These are phyloP conservation scores for Priapulus caudatus DNA, from an alignment of 2,888 invertebrate genomes.

Conservation along the genomic window DNA sequence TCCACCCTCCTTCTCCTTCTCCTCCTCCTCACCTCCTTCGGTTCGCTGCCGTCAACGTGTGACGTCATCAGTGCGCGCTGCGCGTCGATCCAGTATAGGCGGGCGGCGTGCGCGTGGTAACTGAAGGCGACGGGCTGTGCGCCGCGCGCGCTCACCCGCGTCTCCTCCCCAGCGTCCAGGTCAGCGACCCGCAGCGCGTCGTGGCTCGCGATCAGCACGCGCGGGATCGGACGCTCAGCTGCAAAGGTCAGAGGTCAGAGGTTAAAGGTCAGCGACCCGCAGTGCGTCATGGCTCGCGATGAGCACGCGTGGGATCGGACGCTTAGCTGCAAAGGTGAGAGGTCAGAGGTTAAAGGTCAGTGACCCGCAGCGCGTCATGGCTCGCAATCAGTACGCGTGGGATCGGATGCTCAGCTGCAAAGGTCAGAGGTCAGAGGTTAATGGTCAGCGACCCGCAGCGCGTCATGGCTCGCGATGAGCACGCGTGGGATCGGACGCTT, in stretches of 20 bases:
- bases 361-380: slow-evolving; percentile 55
- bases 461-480: slow-evolving; percentile 57
- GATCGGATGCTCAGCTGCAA: slow-evolving; percentile 54
- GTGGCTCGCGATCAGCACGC: slow-evolving; percentile 56
- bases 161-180: slow-evolving; percentile 50
- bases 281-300: slow-evolving; percentile 60
- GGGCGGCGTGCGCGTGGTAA: slow-evolving; percentile 55
- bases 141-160: slow-evolving; percentile 19
- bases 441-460: slow-evolving; percentile 62
- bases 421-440: too few relatives aligned
- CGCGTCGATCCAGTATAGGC: slow-evolving; percentile 65
- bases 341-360: too few relatives aligned
- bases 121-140: slow-evolving; percentile 57
- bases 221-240: slow-evolving; percentile 63
- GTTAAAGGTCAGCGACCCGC: slow-evolving; percentile 60
- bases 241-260: slow-evolving; percentile 14
- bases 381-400: slow-evolving; percentile 65
- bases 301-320: slow-evolving; percentile 64
- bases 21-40: slow-evolving; percentile 33
- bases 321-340: too few relatives aligned
- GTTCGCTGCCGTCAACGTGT: slow-evolving; percentile 44
- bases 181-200: slow-evolving; percentile 63
- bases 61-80: slow-evolving; percentile 56
- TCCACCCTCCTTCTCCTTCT: too few relatives aligned
- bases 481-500: slow-evolving; percentile 66